These are phyloP conservation scores for Bergia sp. DNA, from an alignment of 92 coral and sea anemone genomes.

Conservation along the genomic window DNA sequence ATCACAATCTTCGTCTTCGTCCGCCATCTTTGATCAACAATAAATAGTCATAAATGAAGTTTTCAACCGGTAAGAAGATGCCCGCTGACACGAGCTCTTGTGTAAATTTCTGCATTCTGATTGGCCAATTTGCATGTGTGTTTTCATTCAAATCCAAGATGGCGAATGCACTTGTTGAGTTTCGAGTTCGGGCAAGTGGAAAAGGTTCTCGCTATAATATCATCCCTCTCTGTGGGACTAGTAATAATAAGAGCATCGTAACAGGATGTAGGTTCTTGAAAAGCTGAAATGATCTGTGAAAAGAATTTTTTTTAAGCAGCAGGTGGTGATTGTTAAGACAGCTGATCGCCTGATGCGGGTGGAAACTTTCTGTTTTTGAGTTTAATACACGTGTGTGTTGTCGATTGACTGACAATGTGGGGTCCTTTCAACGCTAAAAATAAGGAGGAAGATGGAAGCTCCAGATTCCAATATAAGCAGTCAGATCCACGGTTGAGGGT, in stretches of 20 bases:
- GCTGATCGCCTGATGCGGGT: not conserved
- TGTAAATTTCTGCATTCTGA: constrained; percentile 7
- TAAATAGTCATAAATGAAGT: not conserved
- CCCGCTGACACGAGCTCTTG: not conserved
- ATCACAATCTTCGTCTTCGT: constrained; percentile 26
- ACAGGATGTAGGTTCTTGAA: not conserved
- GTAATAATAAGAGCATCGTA: not conserved
- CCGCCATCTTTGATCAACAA: constrained; percentile 63
- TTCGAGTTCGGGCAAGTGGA: not conserved
- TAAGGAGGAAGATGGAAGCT: not conserved
- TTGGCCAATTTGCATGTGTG: not conserved
- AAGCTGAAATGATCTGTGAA: not conserved
- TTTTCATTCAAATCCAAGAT: constrained; percentile 18
- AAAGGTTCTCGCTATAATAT: not conserved
- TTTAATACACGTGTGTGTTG: not conserved
- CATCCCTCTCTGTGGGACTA: not conserved
- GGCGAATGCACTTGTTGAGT: constrained; percentile 4
- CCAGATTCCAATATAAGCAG: not conserved
- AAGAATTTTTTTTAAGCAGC: not conserved
- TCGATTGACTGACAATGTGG: constrained; percentile 10
- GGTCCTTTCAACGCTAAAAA: not conserved
- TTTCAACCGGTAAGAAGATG: too few relatives aligned
- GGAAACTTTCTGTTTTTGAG: not conserved
- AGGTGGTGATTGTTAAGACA: not conserved
- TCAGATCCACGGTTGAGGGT: not conserved